These are phyloP conservation scores for Chaetophractus vellerosus DNA, from an alignment of 2,797 vertebrate species.

Conservation along the genomic window DNA sequence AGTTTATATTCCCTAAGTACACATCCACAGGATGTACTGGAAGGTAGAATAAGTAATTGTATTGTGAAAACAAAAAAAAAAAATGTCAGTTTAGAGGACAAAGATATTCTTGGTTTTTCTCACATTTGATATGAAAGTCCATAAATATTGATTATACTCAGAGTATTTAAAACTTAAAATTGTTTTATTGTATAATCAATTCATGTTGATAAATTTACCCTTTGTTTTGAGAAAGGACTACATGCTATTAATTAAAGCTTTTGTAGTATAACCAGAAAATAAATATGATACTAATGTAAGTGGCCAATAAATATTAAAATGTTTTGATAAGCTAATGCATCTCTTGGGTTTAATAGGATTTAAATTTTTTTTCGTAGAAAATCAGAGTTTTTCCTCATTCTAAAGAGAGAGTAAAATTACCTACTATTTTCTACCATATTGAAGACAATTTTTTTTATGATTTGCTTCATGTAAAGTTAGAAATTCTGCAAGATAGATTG, in stretches of 20 bases:
- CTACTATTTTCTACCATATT: neutral
- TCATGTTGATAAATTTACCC: neutral
- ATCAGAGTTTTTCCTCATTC: neutral
- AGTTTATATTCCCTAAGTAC: neutral
- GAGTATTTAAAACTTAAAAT: neutral
- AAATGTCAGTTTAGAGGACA: neutral
- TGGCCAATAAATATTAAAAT: neutral
- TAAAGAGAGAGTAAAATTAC: neutral
- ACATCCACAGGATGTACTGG: neutral
- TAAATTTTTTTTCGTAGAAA: neutral
- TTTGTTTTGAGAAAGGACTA: neutral
- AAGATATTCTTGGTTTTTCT: neutral
- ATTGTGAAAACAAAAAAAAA: slow-evolving; percentile 26
- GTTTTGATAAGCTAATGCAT: neutral
- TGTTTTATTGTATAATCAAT: neutral
- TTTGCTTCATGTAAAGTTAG: neutral
- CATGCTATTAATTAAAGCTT: neutral
- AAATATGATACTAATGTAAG: neutral
- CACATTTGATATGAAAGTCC: neutral
- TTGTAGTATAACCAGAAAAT: neutral
- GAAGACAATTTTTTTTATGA: neutral
- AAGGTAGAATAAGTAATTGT: neutral
- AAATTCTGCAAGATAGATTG: neutral
- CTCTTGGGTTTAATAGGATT: neutral
- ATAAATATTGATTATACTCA: neutral